phyloP scores from a whole-genome alignment of 2,888 invertebrate species.

The Drosophila niveifrons region DNA sequence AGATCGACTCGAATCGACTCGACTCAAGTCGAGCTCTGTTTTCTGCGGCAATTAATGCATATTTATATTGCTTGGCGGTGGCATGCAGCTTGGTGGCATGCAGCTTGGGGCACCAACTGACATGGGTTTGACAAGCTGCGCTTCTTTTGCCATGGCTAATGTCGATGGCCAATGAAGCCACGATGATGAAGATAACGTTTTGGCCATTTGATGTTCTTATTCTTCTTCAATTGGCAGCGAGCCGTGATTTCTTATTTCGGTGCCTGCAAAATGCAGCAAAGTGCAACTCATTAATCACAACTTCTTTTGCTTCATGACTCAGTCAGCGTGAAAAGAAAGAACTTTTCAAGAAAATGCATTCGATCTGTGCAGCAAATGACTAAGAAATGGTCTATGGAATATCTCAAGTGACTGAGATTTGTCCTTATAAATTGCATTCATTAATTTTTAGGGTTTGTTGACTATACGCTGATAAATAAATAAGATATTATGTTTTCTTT shows the following conservation, averaged over 20 bases:
- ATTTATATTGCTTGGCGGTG: conserved; percentile 35
- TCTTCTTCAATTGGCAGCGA: conserved; percentile 39
- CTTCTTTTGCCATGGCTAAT: neutral
- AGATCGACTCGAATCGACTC: neutral
- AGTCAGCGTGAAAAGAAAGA: conserved; percentile 3
- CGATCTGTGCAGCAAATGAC: conserved; percentile 3
- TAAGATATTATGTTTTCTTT: no score
- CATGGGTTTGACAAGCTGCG: conserved; percentile 55
- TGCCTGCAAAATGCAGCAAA: conserved; percentile 21
- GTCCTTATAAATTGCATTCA: no score
- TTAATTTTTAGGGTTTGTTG: no score
- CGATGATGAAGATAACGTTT: neutral
- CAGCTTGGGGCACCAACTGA: conserved; percentile 23
- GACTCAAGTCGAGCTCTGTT: neutral
- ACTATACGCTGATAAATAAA: no score
- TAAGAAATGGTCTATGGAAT: neutral
- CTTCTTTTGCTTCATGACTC: neutral
- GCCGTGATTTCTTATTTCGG: conserved; percentile 8
- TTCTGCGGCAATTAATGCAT: conserved; percentile 41
- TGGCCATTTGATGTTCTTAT: conserved; percentile 13
- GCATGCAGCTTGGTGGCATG: conserved; percentile 10
- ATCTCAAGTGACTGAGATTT: no score
- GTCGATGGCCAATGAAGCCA: neutral
- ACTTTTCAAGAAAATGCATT: neutral
- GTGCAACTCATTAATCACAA: conserved; percentile 48